phyloP scores from a whole-genome alignment of 2,797 vertebrate species.

The Sphaeramia orbicularis region DNA sequence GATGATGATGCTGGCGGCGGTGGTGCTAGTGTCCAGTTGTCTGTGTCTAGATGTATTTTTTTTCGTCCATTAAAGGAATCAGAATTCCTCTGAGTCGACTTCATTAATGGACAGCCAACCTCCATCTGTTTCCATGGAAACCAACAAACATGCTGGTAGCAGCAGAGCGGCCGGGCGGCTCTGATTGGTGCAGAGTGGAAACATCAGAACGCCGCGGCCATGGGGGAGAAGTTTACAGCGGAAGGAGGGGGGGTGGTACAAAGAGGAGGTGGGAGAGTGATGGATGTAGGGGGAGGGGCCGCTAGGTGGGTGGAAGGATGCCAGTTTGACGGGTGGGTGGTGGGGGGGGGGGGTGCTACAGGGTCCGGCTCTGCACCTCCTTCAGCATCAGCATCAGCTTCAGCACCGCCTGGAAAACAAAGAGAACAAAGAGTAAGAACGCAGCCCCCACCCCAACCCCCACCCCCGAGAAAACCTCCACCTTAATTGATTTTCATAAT shows the following conservation, averaged over 20 bases:
- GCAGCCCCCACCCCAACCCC: conserved; percentile 1
- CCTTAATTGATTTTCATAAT: conserved; percentile 62
- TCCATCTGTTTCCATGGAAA: conserved; percentile 79
- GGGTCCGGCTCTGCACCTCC: conserved; percentile 42
- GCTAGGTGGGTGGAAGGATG: conserved; percentile 52
- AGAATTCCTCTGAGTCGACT: conserved; percentile 38
- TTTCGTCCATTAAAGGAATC: conserved; percentile 14
- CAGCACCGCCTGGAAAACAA: conserved; percentile 52
- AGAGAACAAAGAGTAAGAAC: conserved; percentile 67
- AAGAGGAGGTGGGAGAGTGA: conserved; percentile 33
- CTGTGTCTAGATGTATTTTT: not conserved
- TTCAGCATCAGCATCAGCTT: not conserved
- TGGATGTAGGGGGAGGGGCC: conserved; percentile 23
- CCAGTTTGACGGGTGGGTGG: conserved; percentile 58
- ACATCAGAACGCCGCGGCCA: conserved; percentile 12
- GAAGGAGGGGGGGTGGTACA: conserved; percentile 9
- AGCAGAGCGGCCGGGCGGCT: conserved; percentile 1
- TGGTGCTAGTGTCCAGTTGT: not conserved
- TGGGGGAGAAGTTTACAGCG: conserved; percentile 14
- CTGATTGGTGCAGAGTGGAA: conserved; percentile 26
- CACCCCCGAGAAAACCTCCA: conserved; percentile 11
- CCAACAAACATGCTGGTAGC: conserved; percentile 63
- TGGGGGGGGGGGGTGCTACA: conserved; percentile 30
- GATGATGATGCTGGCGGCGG: not conserved
- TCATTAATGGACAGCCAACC: conserved; percentile 45